A percentile compares a stretch with the other conserved stretches of the same genome.
Conservation (phyloP, 1,140 invertebrate species). For the Drosophila athabasca region DNA sequence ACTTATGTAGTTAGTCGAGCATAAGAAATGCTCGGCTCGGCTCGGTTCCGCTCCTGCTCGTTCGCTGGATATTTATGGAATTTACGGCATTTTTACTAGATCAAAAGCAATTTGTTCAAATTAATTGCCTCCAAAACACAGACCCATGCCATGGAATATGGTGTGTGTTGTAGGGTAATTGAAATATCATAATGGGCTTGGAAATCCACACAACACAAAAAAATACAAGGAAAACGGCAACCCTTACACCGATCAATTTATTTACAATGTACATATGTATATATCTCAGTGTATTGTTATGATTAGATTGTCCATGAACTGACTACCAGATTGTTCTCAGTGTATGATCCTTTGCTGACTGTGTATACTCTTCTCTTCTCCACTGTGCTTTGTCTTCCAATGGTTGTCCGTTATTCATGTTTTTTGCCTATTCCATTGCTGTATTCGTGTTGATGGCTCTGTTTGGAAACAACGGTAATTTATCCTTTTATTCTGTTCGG, state of each 20-base stretch:
- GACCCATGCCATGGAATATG: constrained; percentile 3
- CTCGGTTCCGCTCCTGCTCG: neutral
- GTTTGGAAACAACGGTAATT: no score
- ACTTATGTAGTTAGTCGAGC: constrained; percentile 37
- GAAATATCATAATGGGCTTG: no score
- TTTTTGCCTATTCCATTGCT: no score
- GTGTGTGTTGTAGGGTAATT: constrained; percentile 1
- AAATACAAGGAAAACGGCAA: no score
- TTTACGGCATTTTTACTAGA: constrained; percentile 29
- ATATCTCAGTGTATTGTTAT: no score
- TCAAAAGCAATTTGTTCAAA: constrained; percentile 49
- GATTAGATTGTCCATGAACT: no score
- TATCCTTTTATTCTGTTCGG: no score
- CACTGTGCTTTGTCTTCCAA: no score
- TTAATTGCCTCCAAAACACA: constrained; percentile 34
- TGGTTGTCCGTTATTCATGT: no score
- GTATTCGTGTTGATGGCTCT: no score
- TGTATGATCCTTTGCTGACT: neutral
- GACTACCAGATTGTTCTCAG: neutral
- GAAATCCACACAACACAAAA: no score
- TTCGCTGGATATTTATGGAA: constrained; percentile 31
- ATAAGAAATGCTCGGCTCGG: constrained; percentile 15
- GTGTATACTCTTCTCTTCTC: no score
- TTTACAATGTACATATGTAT: neutral
- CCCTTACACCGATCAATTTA: neutral